Base-by-base conservation (phyloP, 2,888 invertebrate species). In the Axea sp. region DNA sequence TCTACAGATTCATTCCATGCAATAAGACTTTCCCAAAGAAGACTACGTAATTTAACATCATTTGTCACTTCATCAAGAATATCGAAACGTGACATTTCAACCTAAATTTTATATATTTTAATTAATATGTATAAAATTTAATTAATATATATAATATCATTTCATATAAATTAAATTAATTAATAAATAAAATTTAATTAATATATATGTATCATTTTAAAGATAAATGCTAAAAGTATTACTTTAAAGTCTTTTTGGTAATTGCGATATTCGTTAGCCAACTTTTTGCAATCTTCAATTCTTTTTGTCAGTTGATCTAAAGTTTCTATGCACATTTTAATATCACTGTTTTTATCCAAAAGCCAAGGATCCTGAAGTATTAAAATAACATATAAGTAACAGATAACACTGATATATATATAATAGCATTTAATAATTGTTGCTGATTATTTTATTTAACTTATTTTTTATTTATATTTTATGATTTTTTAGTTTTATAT, bases 221-320 rank as follows among this genome's bases (percentile, higher is more conserved):
- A n/a, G n/a, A n/a, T n/a, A n/a, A n/a, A n/a, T n/a, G n/a, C n/a
- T n/a, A n/a, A n/a, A n/a, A n/a, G n/a, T n/a, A n/a, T 77, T 86
- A 94, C 95, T 89, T 94, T 93, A 82, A 96, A 96, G 82, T 93
- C 92, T 84, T 94, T 95, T 86, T 97, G 96, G 89, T 95, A 94
- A 0, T 91, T 90, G 75, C 94, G 92, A 83, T 93, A 95, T 81
- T 94, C 92, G 55, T 91, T 92, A 0, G 95, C 94, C 62, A 90
- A 89, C n/a, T 90, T 89, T 49, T 92, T 91, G 73, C 93, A 93
- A 0, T 88, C 90, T 7, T 88, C 87, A 12, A 97, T 89, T 72
- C 91, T 91, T 0, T 91, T 90, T 65, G 91, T 88, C 0, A 96
- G 88, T 1, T 91, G 91, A 3, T 91, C 90, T 2, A 97, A 88